Conservation (phyloP, 1,140 invertebrate species). For the Pantala flavescens region DNA sequence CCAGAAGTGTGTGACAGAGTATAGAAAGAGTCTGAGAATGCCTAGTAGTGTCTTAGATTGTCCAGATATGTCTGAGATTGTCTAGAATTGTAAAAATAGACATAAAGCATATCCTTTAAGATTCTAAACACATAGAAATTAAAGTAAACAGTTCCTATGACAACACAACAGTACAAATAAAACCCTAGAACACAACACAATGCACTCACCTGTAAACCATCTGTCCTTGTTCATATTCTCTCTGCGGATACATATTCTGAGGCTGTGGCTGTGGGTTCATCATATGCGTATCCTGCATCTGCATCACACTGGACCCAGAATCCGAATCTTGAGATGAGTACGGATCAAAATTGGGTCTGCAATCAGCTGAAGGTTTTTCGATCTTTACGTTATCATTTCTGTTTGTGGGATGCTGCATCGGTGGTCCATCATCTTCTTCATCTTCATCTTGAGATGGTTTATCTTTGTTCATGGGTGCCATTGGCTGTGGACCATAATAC, state of each 20-base stretch:
- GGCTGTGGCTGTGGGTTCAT: neutral
- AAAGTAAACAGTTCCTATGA: too few relatives aligned
- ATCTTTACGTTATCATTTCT: neutral
- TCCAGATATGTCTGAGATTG: too few relatives aligned
- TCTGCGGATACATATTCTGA: neutral
- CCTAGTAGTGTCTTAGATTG: too few relatives aligned
- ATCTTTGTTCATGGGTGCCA: neutral
- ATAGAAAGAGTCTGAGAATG: too few relatives aligned
- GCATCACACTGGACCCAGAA: slow-evolving; percentile 32
- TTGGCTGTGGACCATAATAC: neutral
- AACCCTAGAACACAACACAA: too few relatives aligned
- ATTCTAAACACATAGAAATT: too few relatives aligned
- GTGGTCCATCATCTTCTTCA: neutral
- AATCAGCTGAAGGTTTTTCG: neutral
- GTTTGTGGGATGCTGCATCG: neutral
- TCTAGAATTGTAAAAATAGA: too few relatives aligned
- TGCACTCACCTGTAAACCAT: neutral
- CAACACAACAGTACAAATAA: too few relatives aligned
- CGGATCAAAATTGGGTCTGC: slow-evolving; percentile 38
- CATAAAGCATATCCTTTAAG: too few relatives aligned
- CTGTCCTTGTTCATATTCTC: neutral
- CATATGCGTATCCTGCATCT: neutral
- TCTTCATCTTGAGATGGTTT: neutral
- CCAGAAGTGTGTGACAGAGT: too few relatives aligned
- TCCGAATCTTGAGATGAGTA: slow-evolving; percentile 58